These are phyloP conservation scores for Pteronura brasiliensis DNA, from an alignment of 2,113 vertebrate species.

Conservation along the genomic window DNA sequence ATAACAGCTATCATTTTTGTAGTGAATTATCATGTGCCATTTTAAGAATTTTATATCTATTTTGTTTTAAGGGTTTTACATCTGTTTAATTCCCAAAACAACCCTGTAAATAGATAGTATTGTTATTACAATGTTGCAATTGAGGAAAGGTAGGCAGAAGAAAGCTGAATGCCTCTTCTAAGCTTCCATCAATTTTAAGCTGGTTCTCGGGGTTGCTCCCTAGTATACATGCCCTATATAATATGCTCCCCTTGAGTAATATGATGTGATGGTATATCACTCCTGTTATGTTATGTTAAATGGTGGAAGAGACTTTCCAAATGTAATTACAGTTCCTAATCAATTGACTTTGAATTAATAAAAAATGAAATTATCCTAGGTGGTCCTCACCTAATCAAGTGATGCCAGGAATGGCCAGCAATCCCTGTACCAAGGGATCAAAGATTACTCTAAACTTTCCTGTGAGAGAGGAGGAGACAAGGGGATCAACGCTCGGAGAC, in stretches of 20 bases:
- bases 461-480: no score
- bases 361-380: background rate
- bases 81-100: background rate
- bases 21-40: background rate
- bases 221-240: fast-evolving
- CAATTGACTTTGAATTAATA: background rate
- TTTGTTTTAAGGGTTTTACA: background rate
- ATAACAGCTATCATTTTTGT: background rate
- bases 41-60: background rate
- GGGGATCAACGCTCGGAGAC: no score
- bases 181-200: background rate
- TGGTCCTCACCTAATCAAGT: background rate
- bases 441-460: no score
- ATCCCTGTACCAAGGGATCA: no score
- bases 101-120: background rate
- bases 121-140: background rate
- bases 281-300: background rate
- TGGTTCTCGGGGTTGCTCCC: background rate
- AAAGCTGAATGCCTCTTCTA: background rate
- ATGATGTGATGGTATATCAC: background rate
- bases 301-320: background rate
- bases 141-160: background rate
- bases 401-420: no score
- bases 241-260: background rate
- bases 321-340: background rate